phyloP scores from a whole-genome alignment of 2,888 invertebrate species.

The Steinernema hermaphroditum region DNA sequence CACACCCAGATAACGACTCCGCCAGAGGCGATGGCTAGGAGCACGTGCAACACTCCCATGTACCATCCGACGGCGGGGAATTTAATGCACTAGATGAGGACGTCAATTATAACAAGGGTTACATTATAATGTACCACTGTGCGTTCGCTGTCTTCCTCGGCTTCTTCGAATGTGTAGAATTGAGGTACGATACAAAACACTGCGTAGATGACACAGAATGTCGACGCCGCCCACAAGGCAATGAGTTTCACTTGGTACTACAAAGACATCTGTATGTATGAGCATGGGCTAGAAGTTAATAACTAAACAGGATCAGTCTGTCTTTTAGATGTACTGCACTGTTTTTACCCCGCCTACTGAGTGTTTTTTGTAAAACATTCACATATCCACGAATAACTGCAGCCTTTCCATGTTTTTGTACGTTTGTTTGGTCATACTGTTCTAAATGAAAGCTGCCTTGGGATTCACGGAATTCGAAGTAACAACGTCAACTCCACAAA shows the following conservation, averaged over 20 bases:
- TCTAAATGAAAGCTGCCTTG: no score
- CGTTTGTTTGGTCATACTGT: no score
- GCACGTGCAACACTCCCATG: constrained; percentile 40
- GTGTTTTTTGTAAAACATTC: no score
- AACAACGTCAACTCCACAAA: no score
- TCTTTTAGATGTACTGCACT: no score
- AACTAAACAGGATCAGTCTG: no score
- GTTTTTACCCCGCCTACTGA: no score
- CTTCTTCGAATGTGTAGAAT: constrained; percentile 60
- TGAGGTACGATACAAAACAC: constrained; percentile 62
- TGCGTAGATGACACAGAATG: constrained; percentile 52
- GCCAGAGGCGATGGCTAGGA: constrained; percentile 15
- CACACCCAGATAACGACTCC: constrained; percentile 39
- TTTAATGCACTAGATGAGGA: constrained; percentile 39
- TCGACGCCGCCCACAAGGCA: constrained; percentile 54
- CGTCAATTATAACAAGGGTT: neutral
- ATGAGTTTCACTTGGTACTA: constrained; percentile 56
- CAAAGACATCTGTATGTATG: neutral
- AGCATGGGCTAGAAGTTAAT: neutral
- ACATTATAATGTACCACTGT: constrained; percentile 51
- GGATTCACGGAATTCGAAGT: no score
- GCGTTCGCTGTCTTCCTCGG: constrained; percentile 51
- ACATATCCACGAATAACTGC: no score
- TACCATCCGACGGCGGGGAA: constrained; percentile 39
- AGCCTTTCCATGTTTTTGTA: no score